Evolutionary conservation across 2,113 vertebrate genomes (phyloP).

Genomic region (Grus americana): DNA sequence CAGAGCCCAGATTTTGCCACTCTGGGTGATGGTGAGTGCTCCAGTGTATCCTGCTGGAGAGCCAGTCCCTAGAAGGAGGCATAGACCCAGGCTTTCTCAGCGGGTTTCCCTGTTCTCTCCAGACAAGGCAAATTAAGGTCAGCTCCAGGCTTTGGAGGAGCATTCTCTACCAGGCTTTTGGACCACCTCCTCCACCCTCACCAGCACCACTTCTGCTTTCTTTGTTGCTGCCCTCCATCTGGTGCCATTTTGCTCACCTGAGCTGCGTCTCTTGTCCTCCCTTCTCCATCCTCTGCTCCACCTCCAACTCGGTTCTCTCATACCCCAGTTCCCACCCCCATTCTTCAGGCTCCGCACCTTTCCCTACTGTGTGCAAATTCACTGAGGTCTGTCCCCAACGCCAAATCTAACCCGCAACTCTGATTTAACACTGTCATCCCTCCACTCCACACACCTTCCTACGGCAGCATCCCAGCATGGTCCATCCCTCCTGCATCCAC

Average conservation of each 20-base stretch:
- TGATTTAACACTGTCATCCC: background rate
- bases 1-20: background rate
- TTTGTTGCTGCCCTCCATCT: background rate
- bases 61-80: background rate
- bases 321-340: background rate
- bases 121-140: background rate
- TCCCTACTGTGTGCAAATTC: background rate
- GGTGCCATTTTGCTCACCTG: background rate
- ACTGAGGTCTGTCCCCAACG: background rate
- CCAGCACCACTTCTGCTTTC: background rate
- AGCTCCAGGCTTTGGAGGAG: background rate
- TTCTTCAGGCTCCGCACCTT: background rate
- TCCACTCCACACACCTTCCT: background rate
- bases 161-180: background rate
- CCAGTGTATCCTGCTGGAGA: rapidly evolving
- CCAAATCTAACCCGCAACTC: background rate
- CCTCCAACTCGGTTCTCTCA: rapidly evolving
- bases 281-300: background rate
- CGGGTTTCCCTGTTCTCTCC: background rate
- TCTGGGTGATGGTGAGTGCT: background rate
- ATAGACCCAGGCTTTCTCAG: background rate
- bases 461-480: background rate
- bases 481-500: background rate
- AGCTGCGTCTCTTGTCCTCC: background rate
- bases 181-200: background rate